A percentile compares a stretch with the other conserved stretches of the same genome.
Evolutionary conservation across 2,113 vertebrate species (phyloP).

Genomic region (Polyodon spathula): DNA sequence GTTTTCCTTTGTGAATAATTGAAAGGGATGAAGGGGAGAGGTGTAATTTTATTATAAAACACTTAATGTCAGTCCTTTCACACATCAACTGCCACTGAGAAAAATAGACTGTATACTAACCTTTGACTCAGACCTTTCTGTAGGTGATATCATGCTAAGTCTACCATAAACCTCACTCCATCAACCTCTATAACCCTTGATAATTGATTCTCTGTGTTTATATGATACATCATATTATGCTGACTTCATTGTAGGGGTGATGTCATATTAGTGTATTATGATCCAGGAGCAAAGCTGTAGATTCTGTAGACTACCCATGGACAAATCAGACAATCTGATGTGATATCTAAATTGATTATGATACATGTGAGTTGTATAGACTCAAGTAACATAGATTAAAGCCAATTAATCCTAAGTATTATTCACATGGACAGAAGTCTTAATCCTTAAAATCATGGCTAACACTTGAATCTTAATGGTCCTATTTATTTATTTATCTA

Average conservation of each 20-base stretch:
- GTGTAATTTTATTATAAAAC: background rate
- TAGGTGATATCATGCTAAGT: slow-evolving; percentile 48
- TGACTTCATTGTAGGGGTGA: slow-evolving; percentile 39
- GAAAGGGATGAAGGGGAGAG: background rate
- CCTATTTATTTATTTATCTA: no score
- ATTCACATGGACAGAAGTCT: no score
- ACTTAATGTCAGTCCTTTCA: background rate
- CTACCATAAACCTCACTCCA: slow-evolving; percentile 10
- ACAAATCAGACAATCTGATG: no score
- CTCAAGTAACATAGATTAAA: no score
- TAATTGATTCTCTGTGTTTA: slow-evolving; percentile 38
- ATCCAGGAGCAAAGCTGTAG: no score
- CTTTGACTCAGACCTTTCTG: slow-evolving; percentile 25
- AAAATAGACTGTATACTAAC: background rate
- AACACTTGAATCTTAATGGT: no score
- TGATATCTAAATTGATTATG: no score
- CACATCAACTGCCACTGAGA: background rate
- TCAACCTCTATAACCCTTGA: slow-evolving; percentile 12
- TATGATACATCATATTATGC: slow-evolving; percentile 59
- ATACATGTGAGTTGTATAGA: no score
- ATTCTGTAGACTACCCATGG: no score
- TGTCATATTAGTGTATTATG: slow-evolving; percentile 41
- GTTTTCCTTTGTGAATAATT: background rate
- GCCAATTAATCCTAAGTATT: no score
- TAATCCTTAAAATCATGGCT: no score